A percentile compares a stretch with the other conserved stretches of the same genome.
Evolutionary conservation across 2,888 invertebrate genomes (phyloP).

Genomic region (Adineta ricciae): DNA sequence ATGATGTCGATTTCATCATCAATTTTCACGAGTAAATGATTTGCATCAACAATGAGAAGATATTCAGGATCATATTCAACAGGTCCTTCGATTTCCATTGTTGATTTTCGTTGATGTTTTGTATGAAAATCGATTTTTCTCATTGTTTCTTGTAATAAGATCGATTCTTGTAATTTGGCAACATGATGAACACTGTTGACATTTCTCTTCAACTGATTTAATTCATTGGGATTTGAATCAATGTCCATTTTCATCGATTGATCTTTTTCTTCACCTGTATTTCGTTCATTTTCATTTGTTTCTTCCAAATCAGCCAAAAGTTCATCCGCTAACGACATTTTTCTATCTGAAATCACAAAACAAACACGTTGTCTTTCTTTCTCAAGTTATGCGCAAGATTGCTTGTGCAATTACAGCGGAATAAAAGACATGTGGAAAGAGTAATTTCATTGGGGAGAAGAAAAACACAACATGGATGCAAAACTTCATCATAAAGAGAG

Average conservation of each 20-base stretch:
- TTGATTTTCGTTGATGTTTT: slow-evolving; percentile 34
- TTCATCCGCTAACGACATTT: slow-evolving; percentile 94
- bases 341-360: slow-evolving; percentile 3
- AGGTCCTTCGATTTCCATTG: slow-evolving; percentile 61
- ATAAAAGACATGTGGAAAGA: neutral
- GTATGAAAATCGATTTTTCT: slow-evolving; percentile 63
- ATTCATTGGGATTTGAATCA: no score
- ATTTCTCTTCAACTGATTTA: no score
- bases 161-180: slow-evolving; percentile 74
- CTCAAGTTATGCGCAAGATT: neutral
- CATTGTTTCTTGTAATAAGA: slow-evolving; percentile 61
- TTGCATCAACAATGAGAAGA: slow-evolving; percentile 86
- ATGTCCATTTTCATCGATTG: slow-evolving; percentile 53
- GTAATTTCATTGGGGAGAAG: neutral
- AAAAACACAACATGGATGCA: neutral
- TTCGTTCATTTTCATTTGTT: slow-evolving; percentile 36
- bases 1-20: slow-evolving; percentile 81
- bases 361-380: neutral
- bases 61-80: slow-evolving; percentile 95
- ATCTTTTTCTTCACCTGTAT: slow-evolving; percentile 28
- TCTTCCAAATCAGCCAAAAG: slow-evolving; percentile 91
- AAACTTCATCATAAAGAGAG: neutral
- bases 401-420: neutral
- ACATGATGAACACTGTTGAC: slow-evolving; percentile 66
- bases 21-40: slow-evolving; percentile 87